Evolutionary conservation across 2,113 vertebrate genomes (phyloP).

Genomic region (Varanus salvator): DNA sequence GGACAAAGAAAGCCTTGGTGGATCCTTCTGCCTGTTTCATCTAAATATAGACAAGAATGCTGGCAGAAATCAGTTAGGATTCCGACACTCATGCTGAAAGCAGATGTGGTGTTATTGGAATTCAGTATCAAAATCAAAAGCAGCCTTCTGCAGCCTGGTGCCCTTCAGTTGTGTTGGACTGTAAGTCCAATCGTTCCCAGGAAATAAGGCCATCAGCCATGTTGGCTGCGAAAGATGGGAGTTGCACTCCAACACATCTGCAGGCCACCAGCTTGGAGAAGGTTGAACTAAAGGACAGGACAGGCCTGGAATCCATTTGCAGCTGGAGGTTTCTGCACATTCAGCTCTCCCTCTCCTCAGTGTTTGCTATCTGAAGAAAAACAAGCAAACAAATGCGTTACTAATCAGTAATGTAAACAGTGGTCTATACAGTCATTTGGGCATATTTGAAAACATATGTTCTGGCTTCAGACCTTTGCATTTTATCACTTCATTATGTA

Average conservation of each 20-base stretch:
- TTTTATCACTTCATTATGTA: constrained; percentile 63
- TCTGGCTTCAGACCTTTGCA: constrained; percentile 46
- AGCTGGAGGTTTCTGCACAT: not conserved
- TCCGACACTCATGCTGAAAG: not conserved
- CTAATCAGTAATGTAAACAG: constrained; percentile 59
- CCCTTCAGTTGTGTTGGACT: no score
- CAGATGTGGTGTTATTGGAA: constrained; percentile 24
- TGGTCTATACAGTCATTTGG: constrained; percentile 46
- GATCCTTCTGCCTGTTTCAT: not conserved
- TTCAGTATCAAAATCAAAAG: constrained; percentile 11
- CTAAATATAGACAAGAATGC: not conserved
- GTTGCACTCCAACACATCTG: no score
- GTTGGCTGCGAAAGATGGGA: no score
- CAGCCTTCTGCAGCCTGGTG: no score
- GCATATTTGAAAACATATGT: constrained; percentile 59
- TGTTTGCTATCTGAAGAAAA: constrained; percentile 59
- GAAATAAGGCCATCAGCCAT: no score
- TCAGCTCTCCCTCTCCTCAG: not conserved
- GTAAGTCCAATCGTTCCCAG: no score
- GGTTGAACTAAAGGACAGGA: constrained; percentile 24
- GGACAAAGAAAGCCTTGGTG: rapidly evolving
- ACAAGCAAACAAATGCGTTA: constrained; percentile 57
- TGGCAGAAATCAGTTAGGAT: not conserved
- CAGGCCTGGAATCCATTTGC: constrained; percentile 14
- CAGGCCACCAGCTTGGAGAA: no score